Base-by-base conservation (phyloP, 2,797 vertebrate species). In the Poliocrania exsul region DNA sequence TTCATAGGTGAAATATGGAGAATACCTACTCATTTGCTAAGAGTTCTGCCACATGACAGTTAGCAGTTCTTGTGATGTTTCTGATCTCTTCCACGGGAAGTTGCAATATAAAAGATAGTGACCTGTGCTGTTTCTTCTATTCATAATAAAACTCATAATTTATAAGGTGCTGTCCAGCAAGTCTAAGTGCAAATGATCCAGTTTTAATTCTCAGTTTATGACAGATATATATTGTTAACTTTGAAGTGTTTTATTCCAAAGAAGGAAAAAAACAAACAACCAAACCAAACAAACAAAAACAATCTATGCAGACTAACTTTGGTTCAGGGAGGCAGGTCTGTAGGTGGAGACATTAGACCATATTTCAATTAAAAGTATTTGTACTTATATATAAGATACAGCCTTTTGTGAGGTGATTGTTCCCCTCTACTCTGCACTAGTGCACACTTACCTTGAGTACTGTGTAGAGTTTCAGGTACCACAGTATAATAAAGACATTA, bases 261-360 rank as follows among this genome's bases (percentile, higher is more conserved):
- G 26, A 44, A 70, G 7, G 21, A 42, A 25, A 10, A 24, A 47
- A 24, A 24, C 11, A 21, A 25, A 25, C 13, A 49, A 47, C 5
- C 47, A 7, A 3, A 38, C 37, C 37, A 38, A 38, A 38, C 15
- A 40, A 42, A n/a, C 56, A 66, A 72, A 26, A 1, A 1, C 31
- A 57, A 57, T 9, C 16, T 71, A 13, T 33, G 56, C 33, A 69
- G 26, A 81, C 35, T 61, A 25, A 1, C 5, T 37, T 71, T 69
- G 69, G 46, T 82, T 67, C 54, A 42, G 35, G 42, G 18, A 84
- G 10, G 15, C 18, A 84, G 25, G 31, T 91, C 95, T 95, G 65
- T 94, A 95, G 93, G 85, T 96, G 94, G 90, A 96, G 92, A 67
- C 65, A 69, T 93, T 67, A n/a, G 24, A 90, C 69, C 31, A 31